Conservation (phyloP, 92 coral and sea anemone genomes). For the Hydrozoanthus gracilis region DNA sequence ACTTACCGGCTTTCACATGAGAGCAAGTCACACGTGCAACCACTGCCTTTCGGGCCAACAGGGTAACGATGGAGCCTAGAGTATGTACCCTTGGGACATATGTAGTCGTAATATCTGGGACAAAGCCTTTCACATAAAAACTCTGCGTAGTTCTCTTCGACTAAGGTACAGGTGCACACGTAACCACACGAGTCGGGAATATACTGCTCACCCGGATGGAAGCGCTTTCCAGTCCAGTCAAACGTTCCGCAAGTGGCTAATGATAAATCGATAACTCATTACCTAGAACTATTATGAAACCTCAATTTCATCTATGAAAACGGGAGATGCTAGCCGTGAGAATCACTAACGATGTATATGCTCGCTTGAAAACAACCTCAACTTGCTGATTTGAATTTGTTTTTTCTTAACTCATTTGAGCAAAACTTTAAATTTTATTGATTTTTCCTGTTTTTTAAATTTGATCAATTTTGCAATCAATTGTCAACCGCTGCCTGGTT, state of each 20-base stretch:
- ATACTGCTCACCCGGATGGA: constrained; percentile 22
- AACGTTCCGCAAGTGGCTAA: constrained; percentile 7
- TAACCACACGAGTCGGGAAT: constrained; percentile 31
- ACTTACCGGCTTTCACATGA: neutral
- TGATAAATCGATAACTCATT: no score
- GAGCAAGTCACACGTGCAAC: constrained; percentile 12
- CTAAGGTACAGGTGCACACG: constrained; percentile 24
- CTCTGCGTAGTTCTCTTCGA: constrained; percentile 37
- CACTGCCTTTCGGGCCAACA: constrained; percentile 28
- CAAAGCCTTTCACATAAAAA: constrained; percentile 31
- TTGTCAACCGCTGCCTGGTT: no score
- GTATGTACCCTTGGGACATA: constrained; percentile 26
- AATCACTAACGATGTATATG: neutral
- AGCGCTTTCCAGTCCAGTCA: constrained; percentile 18
- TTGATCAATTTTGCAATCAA: no score
- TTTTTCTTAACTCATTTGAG: no score
- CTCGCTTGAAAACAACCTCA: no score
- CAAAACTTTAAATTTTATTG: no score
- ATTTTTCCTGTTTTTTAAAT: no score
- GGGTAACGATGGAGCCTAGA: constrained; percentile 14
- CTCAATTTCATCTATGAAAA: neutral
- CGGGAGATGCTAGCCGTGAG: neutral
- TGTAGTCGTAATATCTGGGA: constrained; percentile 15
- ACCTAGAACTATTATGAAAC: neutral
- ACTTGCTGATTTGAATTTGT: no score